A percentile compares a stretch with the other conserved stretches of the same genome.
Evolutionary conservation across 2,113 vertebrate genomes (phyloP).

Genomic region (Oophaga pumilio): DNA sequence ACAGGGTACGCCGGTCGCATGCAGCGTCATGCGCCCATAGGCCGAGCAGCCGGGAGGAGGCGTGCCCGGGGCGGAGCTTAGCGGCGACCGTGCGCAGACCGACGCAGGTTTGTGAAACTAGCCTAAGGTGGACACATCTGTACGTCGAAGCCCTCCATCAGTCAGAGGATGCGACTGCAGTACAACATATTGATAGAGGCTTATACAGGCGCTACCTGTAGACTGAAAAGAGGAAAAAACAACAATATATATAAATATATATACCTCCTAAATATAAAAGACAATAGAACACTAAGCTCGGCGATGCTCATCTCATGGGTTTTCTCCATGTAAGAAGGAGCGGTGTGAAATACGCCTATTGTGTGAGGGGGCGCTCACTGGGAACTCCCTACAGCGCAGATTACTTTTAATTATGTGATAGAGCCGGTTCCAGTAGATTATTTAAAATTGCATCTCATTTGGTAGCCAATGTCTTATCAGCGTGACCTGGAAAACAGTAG

Average conservation of each 20-base stretch:
- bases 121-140: too few species aligned
- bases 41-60: too few species aligned
- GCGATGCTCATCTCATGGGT: background rate
- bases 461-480: constrained; percentile 42
- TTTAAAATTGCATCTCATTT: constrained; percentile 53
- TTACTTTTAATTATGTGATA: constrained; percentile 34
- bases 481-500: constrained; percentile 28
- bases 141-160: too few species aligned
- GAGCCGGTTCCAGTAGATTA: constrained; percentile 41
- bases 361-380: background rate
- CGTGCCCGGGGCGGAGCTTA: too few species aligned
- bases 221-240: background rate
- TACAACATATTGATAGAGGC: background rate
- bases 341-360: background rate
- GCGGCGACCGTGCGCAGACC: too few species aligned
- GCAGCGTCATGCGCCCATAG: too few species aligned
- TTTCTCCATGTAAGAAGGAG: background rate
- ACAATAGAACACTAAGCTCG: background rate
- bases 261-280: background rate
- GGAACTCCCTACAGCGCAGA: constrained; percentile 14
- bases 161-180: too few species aligned
- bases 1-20: too few species aligned
- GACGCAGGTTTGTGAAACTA: too few species aligned
- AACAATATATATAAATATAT: background rate
- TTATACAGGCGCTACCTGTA: background rate